Evolutionary conservation across 2,797 vertebrate genomes (phyloP).

Genomic region (Phataginus tricuspis): DNA sequence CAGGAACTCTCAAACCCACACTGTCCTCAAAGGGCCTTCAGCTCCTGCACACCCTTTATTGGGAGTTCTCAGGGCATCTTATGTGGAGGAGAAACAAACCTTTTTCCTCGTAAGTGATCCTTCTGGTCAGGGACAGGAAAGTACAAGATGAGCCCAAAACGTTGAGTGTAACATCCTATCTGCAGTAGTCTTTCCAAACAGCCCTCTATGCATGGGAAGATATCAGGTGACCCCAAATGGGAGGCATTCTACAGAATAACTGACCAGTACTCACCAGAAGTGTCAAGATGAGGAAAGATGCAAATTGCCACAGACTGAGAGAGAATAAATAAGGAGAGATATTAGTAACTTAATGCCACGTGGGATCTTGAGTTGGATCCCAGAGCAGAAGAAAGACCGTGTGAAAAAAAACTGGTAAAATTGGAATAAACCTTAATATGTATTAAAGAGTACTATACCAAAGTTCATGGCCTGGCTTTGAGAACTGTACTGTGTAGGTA

Average conservation of each 20-base stretch:
- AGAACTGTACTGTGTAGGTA: neutral
- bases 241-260: neutral
- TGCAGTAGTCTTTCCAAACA: neutral
- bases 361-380: neutral
- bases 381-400: neutral
- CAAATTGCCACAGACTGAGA: no score
- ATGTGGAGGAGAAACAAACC: neutral
- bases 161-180: accelerated
- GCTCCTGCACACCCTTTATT: neutral
- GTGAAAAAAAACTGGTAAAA: neutral
- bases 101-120: neutral
- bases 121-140: neutral
- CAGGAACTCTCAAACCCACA: neutral
- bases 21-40: neutral
- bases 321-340: neutral
- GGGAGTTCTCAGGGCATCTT: neutral
- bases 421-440: neutral
- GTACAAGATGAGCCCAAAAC: neutral
- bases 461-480: neutral
- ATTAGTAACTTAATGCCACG: no score
- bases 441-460: neutral
- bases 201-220: neutral
- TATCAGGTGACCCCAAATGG: neutral
- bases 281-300: neutral
- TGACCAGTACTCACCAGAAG: neutral